Evolutionary conservation across 2,113 vertebrate genomes (phyloP).

Genomic region (Upupa epops): DNA sequence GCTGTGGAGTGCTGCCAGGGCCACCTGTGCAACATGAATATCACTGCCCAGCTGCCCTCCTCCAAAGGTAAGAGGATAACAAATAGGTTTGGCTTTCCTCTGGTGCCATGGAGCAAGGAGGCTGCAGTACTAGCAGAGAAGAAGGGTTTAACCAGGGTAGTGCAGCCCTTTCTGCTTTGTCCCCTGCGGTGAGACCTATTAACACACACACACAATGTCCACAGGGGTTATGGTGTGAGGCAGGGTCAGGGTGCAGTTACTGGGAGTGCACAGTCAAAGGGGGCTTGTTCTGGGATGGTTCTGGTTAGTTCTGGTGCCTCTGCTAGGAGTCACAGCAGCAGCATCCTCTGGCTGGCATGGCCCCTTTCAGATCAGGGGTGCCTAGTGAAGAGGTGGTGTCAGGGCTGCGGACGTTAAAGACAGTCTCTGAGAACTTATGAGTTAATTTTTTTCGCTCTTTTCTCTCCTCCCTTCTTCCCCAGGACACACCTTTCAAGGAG

Average conservation of each 20-base stretch:
- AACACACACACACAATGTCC: accelerated
- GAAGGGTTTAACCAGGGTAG: accelerated
- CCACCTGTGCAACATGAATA: conserved; percentile 94
- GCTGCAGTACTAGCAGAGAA: accelerated
- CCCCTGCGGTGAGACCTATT: not conserved
- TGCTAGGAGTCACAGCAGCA: accelerated
- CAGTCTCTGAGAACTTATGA: not conserved
- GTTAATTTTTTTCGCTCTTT: not conserved
- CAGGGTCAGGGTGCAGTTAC: accelerated
- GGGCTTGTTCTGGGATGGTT: not conserved
- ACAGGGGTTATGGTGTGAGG: accelerated
- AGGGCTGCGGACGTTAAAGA: not conserved
- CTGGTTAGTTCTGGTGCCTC: not conserved
- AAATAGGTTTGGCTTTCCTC: accelerated
- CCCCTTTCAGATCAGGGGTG: too few relatives aligned
- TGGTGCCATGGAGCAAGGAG: accelerated
- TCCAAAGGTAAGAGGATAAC: conserved; percentile 77
- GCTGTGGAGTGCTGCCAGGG: conserved; percentile 95
- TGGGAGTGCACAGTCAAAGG: accelerated
- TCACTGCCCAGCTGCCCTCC: conserved; percentile 87
- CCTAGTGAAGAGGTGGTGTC: not conserved
- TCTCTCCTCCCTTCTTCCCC: conserved; percentile 1
- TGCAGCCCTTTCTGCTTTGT: not conserved
- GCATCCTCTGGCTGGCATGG: accelerated
- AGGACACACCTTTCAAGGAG: conserved; percentile 74